A percentile compares a stretch with the other conserved stretches of the same genome.
These are phyloP conservation scores for Gisinianus flammeolus DNA, from an alignment of 2,888 invertebrate species.

Conservation along the genomic window DNA sequence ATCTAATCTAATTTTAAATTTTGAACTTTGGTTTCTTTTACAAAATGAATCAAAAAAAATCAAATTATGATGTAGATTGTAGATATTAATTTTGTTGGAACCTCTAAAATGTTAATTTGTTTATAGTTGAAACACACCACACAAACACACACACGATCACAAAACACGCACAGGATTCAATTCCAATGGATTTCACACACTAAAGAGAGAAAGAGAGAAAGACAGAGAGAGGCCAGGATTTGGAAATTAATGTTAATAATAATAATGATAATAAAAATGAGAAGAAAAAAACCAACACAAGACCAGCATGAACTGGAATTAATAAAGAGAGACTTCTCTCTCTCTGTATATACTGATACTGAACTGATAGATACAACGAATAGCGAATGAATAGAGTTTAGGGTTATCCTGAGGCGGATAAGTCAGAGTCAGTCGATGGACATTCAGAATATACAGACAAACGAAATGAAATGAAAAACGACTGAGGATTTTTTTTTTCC, in stretches of 20 bases:
- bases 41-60: no score
- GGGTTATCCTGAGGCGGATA: conserved; percentile 18
- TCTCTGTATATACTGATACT: no score
- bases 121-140: not conserved
- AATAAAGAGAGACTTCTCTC: no score
- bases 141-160: not conserved
- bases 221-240: not conserved
- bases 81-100: not conserved
- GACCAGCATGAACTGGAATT: no score
- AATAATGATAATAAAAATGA: no score
- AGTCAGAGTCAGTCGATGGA: no score
- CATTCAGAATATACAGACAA: conserved; percentile 7
- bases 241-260: no score
- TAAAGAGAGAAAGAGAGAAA: conserved; percentile 12
- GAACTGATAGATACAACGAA: no score
- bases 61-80: no score
- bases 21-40: no score
- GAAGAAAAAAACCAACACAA: no score
- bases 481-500: not conserved
- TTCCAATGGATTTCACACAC: not conserved
- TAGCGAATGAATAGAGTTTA: conserved; percentile 7
- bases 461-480: conserved; percentile 10
- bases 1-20: no score
- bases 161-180: not conserved
- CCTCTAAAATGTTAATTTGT: not conserved